phyloP scores from a whole-genome alignment of 2,888 invertebrate species.

The Dione juno region DNA sequence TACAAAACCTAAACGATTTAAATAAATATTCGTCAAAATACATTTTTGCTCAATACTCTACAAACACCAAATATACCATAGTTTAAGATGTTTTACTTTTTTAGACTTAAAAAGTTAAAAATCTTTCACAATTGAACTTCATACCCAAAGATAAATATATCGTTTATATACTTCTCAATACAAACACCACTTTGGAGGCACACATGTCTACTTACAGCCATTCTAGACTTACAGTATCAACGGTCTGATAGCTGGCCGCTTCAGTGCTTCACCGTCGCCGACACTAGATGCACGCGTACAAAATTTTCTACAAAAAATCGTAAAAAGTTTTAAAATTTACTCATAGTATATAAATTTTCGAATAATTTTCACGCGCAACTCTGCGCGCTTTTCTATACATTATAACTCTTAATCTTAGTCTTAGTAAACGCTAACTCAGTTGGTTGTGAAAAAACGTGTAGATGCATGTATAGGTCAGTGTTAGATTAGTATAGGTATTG shows the following conservation, averaged over 20 bases:
- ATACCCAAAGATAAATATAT: not conserved
- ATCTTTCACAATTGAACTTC: not conserved
- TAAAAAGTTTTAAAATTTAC: constrained; percentile 48
- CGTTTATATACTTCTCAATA: constrained; percentile 8
- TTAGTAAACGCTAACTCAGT: constrained; percentile 58
- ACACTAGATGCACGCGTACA: constrained; percentile 68
- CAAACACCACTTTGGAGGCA: constrained; percentile 25
- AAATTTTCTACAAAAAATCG: constrained; percentile 48
- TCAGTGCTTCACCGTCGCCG: constrained; percentile 71
- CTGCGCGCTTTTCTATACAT: constrained; percentile 27
- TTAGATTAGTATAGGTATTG: constrained; percentile 40
- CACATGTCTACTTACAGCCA: constrained; percentile 42
- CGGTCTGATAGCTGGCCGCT: constrained; percentile 65
- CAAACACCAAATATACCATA: not conserved
- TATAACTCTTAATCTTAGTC: constrained; percentile 32
- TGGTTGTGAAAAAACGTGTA: constrained; percentile 61
- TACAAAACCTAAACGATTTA: no score
- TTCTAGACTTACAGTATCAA: constrained; percentile 74
- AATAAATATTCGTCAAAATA: no score
- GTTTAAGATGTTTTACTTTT: not conserved
- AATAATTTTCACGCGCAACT: constrained; percentile 31
- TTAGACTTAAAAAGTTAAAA: not conserved
- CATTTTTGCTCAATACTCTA: no score
- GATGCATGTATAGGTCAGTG: constrained; percentile 45
- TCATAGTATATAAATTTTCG: constrained; percentile 23